A percentile compares a stretch with the other conserved stretches of the same genome.
Evolutionary conservation across 2,113 vertebrate species (phyloP).

Genomic region (Catharus minimus): DNA sequence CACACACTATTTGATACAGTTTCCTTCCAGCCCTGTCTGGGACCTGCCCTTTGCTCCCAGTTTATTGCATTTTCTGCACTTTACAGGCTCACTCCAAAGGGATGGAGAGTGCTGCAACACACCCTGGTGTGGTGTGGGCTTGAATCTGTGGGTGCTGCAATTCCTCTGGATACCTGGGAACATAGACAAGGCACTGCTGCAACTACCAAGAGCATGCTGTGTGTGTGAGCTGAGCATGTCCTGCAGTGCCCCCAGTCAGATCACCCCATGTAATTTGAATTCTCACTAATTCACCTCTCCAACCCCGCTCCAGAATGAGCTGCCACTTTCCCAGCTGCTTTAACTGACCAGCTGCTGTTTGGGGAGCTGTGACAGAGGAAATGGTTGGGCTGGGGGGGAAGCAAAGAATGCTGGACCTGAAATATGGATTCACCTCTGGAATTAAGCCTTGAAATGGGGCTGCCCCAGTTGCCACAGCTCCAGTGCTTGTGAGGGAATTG

Average conservation of each 20-base stretch:
- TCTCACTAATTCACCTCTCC: not conserved
- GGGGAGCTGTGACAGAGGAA: not conserved
- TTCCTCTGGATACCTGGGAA: not conserved
- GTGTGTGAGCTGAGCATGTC: not conserved
- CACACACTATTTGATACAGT: rapidly evolving
- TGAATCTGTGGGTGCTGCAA: not conserved
- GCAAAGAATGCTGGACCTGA: rapidly evolving
- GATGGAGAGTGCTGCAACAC: not conserved
- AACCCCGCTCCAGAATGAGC: not conserved
- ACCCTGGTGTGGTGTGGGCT: rapidly evolving
- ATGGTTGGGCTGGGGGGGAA: not conserved
- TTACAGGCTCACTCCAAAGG: not conserved
- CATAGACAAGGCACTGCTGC: not conserved
- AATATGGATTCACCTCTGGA: not conserved
- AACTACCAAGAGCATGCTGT: not conserved
- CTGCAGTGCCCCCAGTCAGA: not conserved
- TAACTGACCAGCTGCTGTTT: not conserved
- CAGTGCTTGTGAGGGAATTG: not conserved
- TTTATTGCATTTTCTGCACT: not conserved
- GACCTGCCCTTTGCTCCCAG: not conserved
- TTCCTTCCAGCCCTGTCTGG: not conserved
- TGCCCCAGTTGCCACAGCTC: not conserved
- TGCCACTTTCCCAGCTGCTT: not conserved
- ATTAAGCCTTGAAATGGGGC: not conserved
- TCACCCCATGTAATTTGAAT: not conserved